Evolutionary conservation across 2,888 invertebrate genomes (phyloP).

Genomic region (Crocallis elinguaria): DNA sequence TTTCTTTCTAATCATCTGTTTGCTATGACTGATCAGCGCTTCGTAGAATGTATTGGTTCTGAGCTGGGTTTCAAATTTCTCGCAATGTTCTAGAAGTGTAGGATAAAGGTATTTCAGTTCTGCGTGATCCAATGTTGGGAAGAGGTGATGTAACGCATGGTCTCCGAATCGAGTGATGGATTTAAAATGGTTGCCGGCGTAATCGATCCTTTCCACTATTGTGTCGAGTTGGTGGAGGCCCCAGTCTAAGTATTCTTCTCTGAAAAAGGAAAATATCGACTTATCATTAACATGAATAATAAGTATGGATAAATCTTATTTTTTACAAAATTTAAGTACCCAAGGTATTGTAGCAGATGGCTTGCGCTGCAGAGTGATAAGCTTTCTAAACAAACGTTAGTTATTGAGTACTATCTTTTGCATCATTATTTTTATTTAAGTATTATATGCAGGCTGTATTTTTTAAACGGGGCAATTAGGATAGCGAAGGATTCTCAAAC

Average conservation of each 20-base stretch:
- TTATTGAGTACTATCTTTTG: too few species aligned
- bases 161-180: constrained; percentile 90
- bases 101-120: constrained; percentile 88
- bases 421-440: too few species aligned
- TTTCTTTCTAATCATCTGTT: constrained; percentile 70
- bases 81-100: constrained; percentile 85
- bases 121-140: constrained; percentile 92
- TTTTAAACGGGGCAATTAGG: too few species aligned
- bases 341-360: too few species aligned
- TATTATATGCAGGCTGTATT: too few species aligned
- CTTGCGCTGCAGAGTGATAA: too few species aligned
- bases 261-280: constrained; percentile 65
- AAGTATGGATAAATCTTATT: too few species aligned
- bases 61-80: constrained; percentile 85
- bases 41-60: constrained; percentile 83
- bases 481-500: too few species aligned
- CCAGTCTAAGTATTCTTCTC: constrained; percentile 87
- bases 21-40: constrained; percentile 87
- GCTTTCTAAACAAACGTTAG: too few species aligned
- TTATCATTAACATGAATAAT: too few species aligned
- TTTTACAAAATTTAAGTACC: too few species aligned
- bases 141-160: constrained; percentile 91
- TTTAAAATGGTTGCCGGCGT: constrained; percentile 86
- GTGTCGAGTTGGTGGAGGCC: constrained; percentile 91
- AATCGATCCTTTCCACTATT: constrained; percentile 88